Conservation (phyloP, 2,113 vertebrate genomes). For the Lasiurus cinereus region DNA sequence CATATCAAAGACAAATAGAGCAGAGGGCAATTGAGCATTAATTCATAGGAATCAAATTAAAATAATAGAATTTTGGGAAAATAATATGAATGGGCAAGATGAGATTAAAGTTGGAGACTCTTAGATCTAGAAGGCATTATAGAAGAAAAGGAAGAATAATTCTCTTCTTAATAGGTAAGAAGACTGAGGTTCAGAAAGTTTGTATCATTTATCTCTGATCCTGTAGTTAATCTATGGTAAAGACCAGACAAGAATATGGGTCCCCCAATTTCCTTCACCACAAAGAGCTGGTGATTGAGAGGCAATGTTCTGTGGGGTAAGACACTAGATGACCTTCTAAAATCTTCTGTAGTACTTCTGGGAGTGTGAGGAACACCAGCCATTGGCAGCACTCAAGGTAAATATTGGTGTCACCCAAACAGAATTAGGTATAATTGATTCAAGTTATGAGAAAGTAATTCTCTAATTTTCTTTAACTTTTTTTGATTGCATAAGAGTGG, state of each 20-base stretch:
- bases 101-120: constrained; percentile 11
- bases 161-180: too few species aligned
- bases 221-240: neutral
- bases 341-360: neutral
- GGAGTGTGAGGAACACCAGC: neutral
- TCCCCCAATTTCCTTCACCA: neutral
- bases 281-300: neutral
- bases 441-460: constrained; percentile 33
- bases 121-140: neutral
- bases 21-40: neutral
- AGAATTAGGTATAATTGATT: neutral
- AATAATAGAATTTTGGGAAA: neutral
- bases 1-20: neutral
- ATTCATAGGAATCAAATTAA: neutral
- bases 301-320: neutral
- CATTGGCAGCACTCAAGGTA: neutral
- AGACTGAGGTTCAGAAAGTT: too few species aligned
- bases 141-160: neutral
- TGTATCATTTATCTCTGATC: too few species aligned
- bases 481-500: constrained; percentile 8
- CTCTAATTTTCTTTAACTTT: neutral
- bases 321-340: neutral
- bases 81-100: neutral
- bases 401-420: neutral
- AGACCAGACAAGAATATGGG: neutral